These are phyloP conservation scores for Notodonta dromedarius DNA, from an alignment of 2,888 invertebrate species.

Conservation along the genomic window DNA sequence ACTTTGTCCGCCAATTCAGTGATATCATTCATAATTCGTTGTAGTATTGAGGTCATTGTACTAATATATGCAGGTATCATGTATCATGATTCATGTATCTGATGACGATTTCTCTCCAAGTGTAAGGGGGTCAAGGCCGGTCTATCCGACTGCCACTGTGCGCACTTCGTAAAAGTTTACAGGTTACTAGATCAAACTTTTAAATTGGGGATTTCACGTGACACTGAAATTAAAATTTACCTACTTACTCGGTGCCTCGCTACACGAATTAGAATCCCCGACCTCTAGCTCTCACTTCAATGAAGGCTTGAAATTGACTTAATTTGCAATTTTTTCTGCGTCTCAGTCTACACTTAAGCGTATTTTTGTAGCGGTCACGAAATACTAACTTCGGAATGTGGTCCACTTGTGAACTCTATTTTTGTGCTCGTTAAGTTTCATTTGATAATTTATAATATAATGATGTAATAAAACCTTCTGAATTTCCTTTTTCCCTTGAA, in stretches of 20 bases:
- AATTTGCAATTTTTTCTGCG: slow-evolving; percentile 1
- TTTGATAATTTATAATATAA: too few relatives aligned
- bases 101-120: slow-evolving; percentile 73
- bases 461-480: too few relatives aligned
- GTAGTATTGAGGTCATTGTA: slow-evolving; percentile 27
- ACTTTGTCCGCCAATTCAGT: slow-evolving; percentile 16
- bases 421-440: too few relatives aligned
- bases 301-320: not conserved
- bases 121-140: slow-evolving; percentile 74
- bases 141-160: slow-evolving; percentile 46
- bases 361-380: not conserved
- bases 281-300: slow-evolving; percentile 1
- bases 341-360: not conserved
- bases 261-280: slow-evolving; percentile 13
- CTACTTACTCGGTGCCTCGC: slow-evolving; percentile 10
- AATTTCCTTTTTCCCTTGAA: too few relatives aligned
- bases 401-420: not conserved
- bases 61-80: slow-evolving; percentile 29
- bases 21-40: slow-evolving; percentile 30
- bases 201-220: slow-evolving; percentile 20
- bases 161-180: slow-evolving; percentile 36
- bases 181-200: slow-evolving; percentile 40
- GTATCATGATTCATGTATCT: slow-evolving; percentile 51
- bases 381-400: not conserved
- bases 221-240: slow-evolving; percentile 8